Base-by-base conservation (phyloP, 2,113 vertebrate species). In the Mormyrus iriodes region DNA sequence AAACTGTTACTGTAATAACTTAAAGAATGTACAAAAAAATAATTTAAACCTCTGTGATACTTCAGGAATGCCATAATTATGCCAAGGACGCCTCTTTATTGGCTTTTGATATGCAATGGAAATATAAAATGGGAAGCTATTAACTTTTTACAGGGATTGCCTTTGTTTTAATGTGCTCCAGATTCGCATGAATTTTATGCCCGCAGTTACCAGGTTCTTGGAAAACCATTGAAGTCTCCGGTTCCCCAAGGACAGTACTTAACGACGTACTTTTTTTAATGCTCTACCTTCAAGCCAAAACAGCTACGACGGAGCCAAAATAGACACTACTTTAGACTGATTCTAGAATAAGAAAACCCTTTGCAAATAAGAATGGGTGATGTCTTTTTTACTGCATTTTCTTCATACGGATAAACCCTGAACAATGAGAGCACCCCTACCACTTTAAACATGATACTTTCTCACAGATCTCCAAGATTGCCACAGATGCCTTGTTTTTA, bases 81-180 rank as follows among this genome's bases (percentile, higher is more conserved):
- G 89, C 88, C 87, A 90, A 82, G 86, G 90, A 91, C 86, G 82
- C 90, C 88, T 92, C 92, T 91, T 90, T 92, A 93, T 88, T 52
- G n/a, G 83, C 10, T 82, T 55, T 90, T 89, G 65, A 53, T 27
- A 88, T 86, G 90, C 91, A 91, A 93, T 93, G 93, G 93, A 94
- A 93, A 93, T 91, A 85, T 84, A 90, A 90, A 84, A 85, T 35
- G 10, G 12, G 88, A 89, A 89, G 91, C 90, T 88, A 82, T 90
- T 85, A 91, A 91, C 46, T 58, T 90, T 94, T 93, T 91, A 93
- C 85, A 52, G 86, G 90, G 89, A 91, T 90, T 89, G 90, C 85
- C 85, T 35, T 86, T 35, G 51, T 51, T 27, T 53, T 53, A 52
- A 86, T 86, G 27, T 53, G 85, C 35, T 82, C 42, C 31, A 82